A percentile compares a stretch with the other conserved stretches of the same genome.
These are phyloP conservation scores for Archips xylosteana DNA, from an alignment of 2,888 invertebrate species.

Conservation along the genomic window DNA sequence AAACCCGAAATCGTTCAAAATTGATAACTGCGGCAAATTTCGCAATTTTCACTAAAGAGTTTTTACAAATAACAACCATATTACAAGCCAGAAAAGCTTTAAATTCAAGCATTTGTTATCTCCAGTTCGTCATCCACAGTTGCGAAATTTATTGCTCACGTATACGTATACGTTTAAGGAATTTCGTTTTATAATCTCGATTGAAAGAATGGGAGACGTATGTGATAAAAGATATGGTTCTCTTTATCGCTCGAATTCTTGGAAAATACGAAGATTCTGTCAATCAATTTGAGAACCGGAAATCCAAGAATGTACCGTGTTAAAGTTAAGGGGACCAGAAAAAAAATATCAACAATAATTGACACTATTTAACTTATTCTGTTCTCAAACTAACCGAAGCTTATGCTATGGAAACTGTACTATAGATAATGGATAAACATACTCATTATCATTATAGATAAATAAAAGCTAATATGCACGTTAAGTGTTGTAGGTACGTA, in stretches of 20 bases:
- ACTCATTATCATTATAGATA: too few species aligned
- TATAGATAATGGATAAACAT: too few species aligned
- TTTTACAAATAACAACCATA: background rate
- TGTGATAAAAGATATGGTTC: slow-evolving; percentile 12
- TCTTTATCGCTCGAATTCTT: slow-evolving; percentile 38
- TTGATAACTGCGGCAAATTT: background rate
- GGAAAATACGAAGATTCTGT: slow-evolving; percentile 48
- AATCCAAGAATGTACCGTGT: background rate
- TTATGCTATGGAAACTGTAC: too few species aligned
- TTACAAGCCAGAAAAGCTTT: background rate
- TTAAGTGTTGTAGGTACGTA: too few species aligned
- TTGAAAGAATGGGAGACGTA: background rate
- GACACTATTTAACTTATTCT: too few species aligned
- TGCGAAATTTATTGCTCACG: slow-evolving; percentile 1
- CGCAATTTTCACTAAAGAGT: background rate
- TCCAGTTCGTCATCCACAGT: background rate
- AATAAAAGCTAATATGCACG: too few species aligned
- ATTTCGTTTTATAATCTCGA: background rate
- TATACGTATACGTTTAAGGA: background rate
- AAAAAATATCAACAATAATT: background rate
- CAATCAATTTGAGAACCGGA: slow-evolving; percentile 43
- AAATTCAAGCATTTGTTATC: background rate
- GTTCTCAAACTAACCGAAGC: too few species aligned
- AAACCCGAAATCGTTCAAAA: background rate
- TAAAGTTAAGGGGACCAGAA: background rate